Percentiles rank a stretch among this genome's conserved stretches.
Conservation (phyloP, 2,113 vertebrate genomes). For the Ammodytes dubius region DNA sequence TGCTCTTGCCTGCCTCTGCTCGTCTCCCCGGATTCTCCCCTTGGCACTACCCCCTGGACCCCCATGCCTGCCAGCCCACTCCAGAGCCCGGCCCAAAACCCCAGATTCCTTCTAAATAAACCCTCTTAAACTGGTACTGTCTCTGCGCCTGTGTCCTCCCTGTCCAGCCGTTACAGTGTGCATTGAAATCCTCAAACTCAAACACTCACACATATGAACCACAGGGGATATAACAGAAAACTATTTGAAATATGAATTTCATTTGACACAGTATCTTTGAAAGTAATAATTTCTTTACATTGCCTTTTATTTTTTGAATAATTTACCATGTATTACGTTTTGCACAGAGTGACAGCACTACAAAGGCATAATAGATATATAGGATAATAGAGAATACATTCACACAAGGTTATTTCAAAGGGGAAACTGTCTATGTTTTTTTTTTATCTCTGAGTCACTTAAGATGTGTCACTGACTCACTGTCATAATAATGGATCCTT, state of each 20-base stretch:
- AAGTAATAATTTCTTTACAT: conserved; percentile 17
- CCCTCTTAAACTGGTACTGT: too few relatives aligned
- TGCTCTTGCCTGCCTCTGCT: too few relatives aligned
- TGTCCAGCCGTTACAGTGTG: too few relatives aligned
- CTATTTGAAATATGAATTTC: conserved; percentile 11
- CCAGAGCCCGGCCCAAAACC: too few relatives aligned
- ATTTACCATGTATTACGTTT: conserved; percentile 28
- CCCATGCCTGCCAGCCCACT: too few relatives aligned
- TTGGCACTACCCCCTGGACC: too few relatives aligned
- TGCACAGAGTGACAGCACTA: conserved; percentile 10
- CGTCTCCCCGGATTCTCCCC: too few relatives aligned
- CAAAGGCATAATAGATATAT: conserved; percentile 29
- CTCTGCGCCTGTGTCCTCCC: too few relatives aligned
- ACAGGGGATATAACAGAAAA: neutral
- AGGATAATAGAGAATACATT: conserved; percentile 42
- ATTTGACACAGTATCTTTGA: conserved; percentile 16
- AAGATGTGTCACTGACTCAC: neutral
- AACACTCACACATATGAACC: neutral
- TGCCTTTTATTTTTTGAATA: conserved; percentile 30
- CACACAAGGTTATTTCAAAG: conserved; percentile 32
- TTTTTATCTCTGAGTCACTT: conserved; percentile 19
- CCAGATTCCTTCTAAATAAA: too few relatives aligned
- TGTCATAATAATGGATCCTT: conserved; percentile 11
- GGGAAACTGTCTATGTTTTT: conserved; percentile 13
- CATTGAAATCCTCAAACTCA: neutral